Evolutionary conservation across 2,113 vertebrate genomes (phyloP), one percentile per base, ranked within the genome.

Genomic region (Lichenostomus cassidix): DNA sequence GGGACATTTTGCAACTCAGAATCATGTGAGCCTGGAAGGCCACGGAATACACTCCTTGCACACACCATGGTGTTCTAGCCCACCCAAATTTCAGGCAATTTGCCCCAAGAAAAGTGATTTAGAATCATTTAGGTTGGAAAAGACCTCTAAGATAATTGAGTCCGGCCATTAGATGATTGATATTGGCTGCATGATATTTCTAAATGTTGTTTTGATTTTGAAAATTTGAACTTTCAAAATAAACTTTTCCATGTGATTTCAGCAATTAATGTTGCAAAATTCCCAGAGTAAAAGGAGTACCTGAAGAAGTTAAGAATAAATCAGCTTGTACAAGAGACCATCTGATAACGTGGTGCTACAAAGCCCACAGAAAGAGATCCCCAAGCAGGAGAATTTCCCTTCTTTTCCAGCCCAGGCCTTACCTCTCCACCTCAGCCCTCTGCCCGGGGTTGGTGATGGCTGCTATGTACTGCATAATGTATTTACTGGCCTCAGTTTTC

Each of bases 401-500:
- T 42, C 1, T 47, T 15, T 37, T 17, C 12, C 31, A 31, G 27
- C 35, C 8, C 6, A 13, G 20, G 18, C 23, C 98, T 98, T 98
- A 99, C 99, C 99, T 98, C 96, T 99, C 99, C 21, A 99, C 98
- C 64, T 99, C 99, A 2, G 99, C 99, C 94, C 99, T 98, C 98
- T 99, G 99, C 80, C 98, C 98, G 17, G 99, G 99, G 97, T 99
- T 99, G 97, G 99, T 99, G 96, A 99, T 99, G 96, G 99, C 99
- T 25, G 99, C 99, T 11, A 99, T 99, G 96, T 99, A 99, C 94
- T 99, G 99, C 99, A 99, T 99, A 15, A 99, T 99, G 68, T 99
- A 99, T 95, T 99, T 99, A 97, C 99, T 99, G 97, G 99, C 99
- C 94, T 99, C 99, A 0, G 99, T 99, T 94, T 99, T 99, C 52